Conservation (phyloP, 2,797 vertebrate species). For the Dromococcyx pavoninus region DNA sequence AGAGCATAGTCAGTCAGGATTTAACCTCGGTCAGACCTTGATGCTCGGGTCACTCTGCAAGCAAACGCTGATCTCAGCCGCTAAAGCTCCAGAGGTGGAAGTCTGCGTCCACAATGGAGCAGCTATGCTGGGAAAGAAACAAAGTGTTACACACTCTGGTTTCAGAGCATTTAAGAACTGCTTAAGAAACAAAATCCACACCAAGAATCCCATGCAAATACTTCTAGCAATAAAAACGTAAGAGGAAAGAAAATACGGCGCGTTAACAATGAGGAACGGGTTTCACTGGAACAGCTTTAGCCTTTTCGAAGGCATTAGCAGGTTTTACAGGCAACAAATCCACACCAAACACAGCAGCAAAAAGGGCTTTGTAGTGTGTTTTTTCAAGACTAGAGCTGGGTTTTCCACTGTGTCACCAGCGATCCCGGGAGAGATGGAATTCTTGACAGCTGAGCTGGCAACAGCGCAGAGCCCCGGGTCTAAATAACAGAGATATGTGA, state of each 20-base stretch:
- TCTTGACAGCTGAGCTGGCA: not conserved
- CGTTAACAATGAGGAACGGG: not conserved
- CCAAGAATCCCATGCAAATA: not conserved
- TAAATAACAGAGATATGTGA: not conserved
- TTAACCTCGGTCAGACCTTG: not conserved
- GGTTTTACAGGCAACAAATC: constrained; percentile 1
- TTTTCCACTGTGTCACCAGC: not conserved
- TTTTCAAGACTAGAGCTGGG: not conserved
- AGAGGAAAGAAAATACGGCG: not conserved
- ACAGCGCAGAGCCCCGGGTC: not conserved
- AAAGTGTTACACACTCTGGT: not conserved
- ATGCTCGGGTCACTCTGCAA: not conserved
- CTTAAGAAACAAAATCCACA: not conserved
- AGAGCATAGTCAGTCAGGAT: not conserved
- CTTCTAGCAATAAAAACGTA: not conserved
- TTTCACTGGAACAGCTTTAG: not conserved
- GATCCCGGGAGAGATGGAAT: not conserved
- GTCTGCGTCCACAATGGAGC: not conserved
- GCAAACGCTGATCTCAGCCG: not conserved
- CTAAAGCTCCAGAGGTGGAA: not conserved
- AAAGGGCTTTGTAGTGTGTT: constrained; percentile 6
- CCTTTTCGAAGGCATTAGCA: not conserved
- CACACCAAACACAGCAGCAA: not conserved
- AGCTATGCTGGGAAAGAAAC: not conserved
- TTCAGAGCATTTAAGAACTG: not conserved